Evolutionary conservation across 2,113 vertebrate species (phyloP).

Genomic region (Gasterosteus nipponicus): DNA sequence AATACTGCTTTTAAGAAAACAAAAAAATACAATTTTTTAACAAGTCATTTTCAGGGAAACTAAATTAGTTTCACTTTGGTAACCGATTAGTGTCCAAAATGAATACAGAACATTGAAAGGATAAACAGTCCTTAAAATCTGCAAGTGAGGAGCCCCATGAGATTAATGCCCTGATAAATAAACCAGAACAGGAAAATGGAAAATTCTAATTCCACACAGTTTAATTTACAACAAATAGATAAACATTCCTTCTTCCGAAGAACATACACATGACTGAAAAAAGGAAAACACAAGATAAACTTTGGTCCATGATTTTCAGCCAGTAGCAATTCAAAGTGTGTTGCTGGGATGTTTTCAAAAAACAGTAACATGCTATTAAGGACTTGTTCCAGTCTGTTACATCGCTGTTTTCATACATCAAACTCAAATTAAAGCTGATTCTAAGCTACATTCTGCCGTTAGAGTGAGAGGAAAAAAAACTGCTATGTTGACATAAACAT

Average conservation of each 20-base stretch:
- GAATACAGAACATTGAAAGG: constrained; percentile 44
- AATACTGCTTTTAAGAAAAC: not conserved
- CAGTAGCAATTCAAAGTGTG: constrained; percentile 9
- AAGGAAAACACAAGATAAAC: not conserved
- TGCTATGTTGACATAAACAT: no score
- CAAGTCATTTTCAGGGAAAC: not conserved
- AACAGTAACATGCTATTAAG: not conserved
- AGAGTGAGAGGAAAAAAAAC: not conserved
- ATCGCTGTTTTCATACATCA: not conserved
- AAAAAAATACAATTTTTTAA: not conserved
- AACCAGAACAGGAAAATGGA: constrained; percentile 28
- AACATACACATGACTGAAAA: constrained; percentile 1
- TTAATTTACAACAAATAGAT: constrained; percentile 38
- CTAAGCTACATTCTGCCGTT: not conserved
- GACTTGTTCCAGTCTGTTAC: not conserved
- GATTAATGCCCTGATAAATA: constrained; percentile 34
- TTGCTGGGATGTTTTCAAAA: constrained; percentile 1
- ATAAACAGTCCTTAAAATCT: constrained; percentile 46
- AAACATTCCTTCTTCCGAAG: constrained; percentile 11
- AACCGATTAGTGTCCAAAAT: not conserved
- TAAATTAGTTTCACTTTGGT: not conserved
- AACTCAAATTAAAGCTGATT: not conserved
- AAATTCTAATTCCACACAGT: constrained; percentile 48
- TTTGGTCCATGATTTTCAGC: not conserved
- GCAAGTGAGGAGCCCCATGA: constrained; percentile 24